These are phyloP conservation scores for Cyanoderma ruficeps DNA, from an alignment of 2,113 vertebrate species.

Conservation along the genomic window DNA sequence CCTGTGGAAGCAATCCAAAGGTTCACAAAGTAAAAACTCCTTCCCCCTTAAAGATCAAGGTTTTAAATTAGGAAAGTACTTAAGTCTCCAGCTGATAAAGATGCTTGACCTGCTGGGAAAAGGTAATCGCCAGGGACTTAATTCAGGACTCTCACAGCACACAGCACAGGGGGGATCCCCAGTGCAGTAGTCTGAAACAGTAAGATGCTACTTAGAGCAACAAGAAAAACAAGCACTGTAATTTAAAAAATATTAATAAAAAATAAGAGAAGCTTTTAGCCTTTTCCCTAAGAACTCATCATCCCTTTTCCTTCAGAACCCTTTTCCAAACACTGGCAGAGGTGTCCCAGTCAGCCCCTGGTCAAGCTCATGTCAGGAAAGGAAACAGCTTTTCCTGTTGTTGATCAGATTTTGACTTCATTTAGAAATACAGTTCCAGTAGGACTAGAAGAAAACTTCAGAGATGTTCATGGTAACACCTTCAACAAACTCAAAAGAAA, in stretches of 20 bases:
- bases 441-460: neutral
- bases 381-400: neutral
- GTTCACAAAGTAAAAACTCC: neutral
- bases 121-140: neutral
- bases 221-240: neutral
- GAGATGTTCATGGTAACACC: neutral
- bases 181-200: neutral
- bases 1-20: neutral
- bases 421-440: neutral
- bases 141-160: neutral
- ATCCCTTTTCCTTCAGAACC: neutral
- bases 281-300: neutral
- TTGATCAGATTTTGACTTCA: neutral
- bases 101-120: neutral
- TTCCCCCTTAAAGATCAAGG: constrained; percentile 26
- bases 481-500: neutral
- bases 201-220: neutral
- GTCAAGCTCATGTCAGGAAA: neutral
- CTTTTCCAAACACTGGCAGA: neutral
- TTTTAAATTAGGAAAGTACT: constrained; percentile 41
- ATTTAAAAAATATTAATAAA: neutral
- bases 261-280: neutral
- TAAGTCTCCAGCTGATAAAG: neutral
- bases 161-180: rapidly evolving
- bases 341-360: neutral